These are phyloP conservation scores for Miniopterus natalensis DNA, from an alignment of 2,113 vertebrate species.

Conservation along the genomic window DNA sequence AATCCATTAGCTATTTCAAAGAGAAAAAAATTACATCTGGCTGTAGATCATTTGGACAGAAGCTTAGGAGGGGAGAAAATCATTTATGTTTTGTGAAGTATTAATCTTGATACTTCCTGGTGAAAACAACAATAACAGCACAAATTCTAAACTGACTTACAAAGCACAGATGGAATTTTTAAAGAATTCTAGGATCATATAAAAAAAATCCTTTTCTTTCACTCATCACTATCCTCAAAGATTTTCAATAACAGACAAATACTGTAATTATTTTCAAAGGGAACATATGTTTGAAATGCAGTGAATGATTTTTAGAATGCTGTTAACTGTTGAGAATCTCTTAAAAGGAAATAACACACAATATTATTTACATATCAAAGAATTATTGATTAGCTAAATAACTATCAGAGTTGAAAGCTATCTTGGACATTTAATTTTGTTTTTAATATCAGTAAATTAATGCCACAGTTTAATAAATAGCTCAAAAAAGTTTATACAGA, in stretches of 20 bases:
- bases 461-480: conserved; percentile 24
- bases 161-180: neutral
- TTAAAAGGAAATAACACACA: neutral
- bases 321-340: conserved; percentile 20
- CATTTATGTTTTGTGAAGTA: neutral
- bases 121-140: neutral
- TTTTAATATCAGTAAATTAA: neutral
- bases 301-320: neutral
- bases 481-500: neutral
- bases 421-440: neutral
- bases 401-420: neutral
- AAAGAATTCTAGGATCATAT: neutral
- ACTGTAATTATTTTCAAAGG: neutral
- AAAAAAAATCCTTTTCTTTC: conserved; percentile 27
- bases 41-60: neutral
- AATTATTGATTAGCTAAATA: neutral
- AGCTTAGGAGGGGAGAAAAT: neutral
- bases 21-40: neutral
- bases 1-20: neutral
- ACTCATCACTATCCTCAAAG: neutral
- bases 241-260: conserved; percentile 12
- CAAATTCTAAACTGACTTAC: neutral
- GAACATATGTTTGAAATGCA: conserved; percentile 36
- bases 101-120: neutral
- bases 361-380: neutral